Conservation (phyloP, 2,113 vertebrate genomes). For the Enhydra lutris region DNA sequence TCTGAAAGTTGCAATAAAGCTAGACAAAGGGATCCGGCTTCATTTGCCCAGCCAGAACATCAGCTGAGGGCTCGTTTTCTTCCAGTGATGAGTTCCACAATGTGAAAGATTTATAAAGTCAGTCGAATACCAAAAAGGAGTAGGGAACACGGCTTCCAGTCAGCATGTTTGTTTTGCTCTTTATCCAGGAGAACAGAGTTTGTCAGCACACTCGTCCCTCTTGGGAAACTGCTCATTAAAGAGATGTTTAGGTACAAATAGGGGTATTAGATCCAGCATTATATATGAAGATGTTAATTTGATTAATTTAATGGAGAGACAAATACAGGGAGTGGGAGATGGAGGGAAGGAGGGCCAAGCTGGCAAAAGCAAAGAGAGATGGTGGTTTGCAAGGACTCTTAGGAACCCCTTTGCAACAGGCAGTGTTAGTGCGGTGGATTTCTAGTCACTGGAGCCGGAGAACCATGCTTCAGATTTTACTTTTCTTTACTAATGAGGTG, state of each 20-base stretch:
- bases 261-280: background rate
- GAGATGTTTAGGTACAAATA: background rate
- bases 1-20: background rate
- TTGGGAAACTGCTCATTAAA: background rate
- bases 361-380: background rate
- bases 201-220: background rate
- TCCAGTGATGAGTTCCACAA: background rate
- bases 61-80: background rate
- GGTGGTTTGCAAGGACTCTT: background rate
- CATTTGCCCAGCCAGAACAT: background rate
- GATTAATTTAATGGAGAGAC: background rate
- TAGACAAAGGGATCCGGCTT: background rate
- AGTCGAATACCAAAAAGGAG: background rate
- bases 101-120: background rate
- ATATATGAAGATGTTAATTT: background rate
- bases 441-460: too few species aligned
- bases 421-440: background rate
- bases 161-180: background rate
- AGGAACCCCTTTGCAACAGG: background rate
- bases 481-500: background rate
- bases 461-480: background rate
- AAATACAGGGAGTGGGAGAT: accelerated
- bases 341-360: accelerated
- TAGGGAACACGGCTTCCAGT: background rate
- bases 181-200: background rate